These are phyloP conservation scores for Passerculus sandwichensis DNA, from an alignment of 2,797 vertebrate genomes.

Conservation along the genomic window DNA sequence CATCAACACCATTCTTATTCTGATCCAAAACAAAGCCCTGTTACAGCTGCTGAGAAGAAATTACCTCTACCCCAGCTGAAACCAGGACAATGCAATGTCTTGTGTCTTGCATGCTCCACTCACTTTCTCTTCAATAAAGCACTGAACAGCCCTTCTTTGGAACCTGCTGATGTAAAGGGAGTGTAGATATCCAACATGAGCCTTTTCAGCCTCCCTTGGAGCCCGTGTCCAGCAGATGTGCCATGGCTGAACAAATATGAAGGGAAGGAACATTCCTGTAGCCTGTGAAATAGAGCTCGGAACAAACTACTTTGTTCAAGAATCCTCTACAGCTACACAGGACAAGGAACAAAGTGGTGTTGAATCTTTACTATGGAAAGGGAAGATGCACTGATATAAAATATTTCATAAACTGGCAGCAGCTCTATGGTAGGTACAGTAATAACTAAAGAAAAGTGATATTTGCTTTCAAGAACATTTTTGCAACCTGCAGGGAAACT, in stretches of 20 bases:
- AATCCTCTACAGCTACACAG: not conserved
- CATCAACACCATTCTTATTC: not conserved
- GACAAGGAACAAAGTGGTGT: not conserved
- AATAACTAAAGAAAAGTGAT: conserved; percentile 37
- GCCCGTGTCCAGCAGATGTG: not conserved
- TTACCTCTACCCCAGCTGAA: not conserved
- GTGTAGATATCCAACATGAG: not conserved
- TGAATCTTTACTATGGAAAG: conserved; percentile 2
- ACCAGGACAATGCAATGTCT: not conserved
- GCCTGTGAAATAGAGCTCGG: not conserved
- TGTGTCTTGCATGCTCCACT: not conserved
- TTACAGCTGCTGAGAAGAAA: not conserved
- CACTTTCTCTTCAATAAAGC: not conserved
- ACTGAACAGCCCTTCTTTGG: not conserved
- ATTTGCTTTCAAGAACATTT: conserved; percentile 35
- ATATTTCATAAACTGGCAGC: not conserved
- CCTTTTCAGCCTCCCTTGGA: not conserved
- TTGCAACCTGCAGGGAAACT: conserved; percentile 65
- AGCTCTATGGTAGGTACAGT: not conserved
- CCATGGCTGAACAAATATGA: not conserved
- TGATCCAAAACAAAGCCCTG: not conserved
- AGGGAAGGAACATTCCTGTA: not conserved
- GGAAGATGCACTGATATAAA: not conserved
- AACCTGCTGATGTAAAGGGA: not conserved
- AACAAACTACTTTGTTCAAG: not conserved